A percentile compares a stretch with the other conserved stretches of the same genome.
Conservation (phyloP, 2,888 invertebrate species). For the Vesta saturnalis region DNA sequence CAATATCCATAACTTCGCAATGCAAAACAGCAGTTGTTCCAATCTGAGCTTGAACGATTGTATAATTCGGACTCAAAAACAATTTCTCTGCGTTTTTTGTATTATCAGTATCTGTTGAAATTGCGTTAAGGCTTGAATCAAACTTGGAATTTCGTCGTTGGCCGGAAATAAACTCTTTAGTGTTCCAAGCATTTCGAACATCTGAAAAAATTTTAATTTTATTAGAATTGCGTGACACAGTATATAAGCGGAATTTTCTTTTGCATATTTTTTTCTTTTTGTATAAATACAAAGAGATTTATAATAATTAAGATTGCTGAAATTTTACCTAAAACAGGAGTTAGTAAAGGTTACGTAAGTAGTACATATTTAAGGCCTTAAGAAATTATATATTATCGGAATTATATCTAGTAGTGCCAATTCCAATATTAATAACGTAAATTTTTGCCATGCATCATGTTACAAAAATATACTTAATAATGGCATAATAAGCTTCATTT, state of each 20-base stretch:
- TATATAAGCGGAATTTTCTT: too few relatives aligned
- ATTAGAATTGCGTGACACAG: not conserved
- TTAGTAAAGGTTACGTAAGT: not conserved
- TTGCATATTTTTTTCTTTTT: too few relatives aligned
- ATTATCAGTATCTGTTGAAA: conserved; percentile 21
- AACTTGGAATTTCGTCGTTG: conserved; percentile 35
- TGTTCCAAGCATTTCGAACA: conserved; percentile 21
- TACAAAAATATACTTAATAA: not conserved
- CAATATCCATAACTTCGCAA: conserved; percentile 72
- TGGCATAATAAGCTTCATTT: not conserved
- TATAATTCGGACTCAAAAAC: conserved; percentile 71
- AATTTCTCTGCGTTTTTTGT: conserved; percentile 43
- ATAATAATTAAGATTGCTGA: not conserved
- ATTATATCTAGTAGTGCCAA: not conserved
- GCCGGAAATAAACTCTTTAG: conserved; percentile 28
- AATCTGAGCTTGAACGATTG: conserved; percentile 71
- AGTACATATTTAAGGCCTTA: not conserved
- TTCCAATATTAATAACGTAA: not conserved
- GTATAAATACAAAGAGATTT: too few relatives aligned
- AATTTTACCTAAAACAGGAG: not conserved
- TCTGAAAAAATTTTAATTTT: conserved; percentile 26
- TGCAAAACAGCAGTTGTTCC: conserved; percentile 71
- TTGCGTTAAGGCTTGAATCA: conserved; percentile 27
- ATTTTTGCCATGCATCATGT: not conserved
- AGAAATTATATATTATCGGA: not conserved